These are phyloP conservation scores for Lucilia sericata DNA, from an alignment of 1,140 invertebrate genomes.

Conservation along the genomic window DNA sequence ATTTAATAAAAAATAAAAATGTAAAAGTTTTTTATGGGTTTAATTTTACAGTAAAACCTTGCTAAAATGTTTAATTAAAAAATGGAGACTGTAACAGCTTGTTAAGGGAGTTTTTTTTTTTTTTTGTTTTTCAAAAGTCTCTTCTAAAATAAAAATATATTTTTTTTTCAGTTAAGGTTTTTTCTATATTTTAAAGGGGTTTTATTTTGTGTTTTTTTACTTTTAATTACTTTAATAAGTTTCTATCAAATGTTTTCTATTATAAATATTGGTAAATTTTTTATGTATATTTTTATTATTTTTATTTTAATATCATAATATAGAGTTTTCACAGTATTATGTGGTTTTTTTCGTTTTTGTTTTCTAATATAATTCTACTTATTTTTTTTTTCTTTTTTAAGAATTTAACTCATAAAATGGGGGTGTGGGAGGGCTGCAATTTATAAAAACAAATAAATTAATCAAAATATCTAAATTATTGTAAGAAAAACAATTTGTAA, in stretches of 20 bases:
- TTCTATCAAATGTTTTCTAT: constrained; percentile 15
- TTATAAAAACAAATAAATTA: neutral
- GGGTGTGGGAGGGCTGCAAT: neutral
- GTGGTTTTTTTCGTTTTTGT: neutral
- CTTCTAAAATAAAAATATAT: neutral
- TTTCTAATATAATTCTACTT: neutral
- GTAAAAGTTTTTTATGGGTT: neutral
- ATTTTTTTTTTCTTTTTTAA: neutral
- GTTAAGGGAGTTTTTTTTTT: neutral
- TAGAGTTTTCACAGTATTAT: constrained; percentile 10
- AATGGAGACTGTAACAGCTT: neutral
- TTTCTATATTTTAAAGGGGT: too few species aligned
- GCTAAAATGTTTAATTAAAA: neutral
- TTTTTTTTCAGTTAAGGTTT: too few species aligned
- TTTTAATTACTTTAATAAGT: neutral
- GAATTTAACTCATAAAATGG: neutral
- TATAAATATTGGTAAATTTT: neutral
- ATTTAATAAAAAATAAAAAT: neutral
- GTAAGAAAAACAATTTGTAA: too few species aligned
- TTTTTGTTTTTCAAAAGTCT: neutral
- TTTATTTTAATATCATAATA: neutral
- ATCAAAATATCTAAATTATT: neutral
- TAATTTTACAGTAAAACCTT: neutral
- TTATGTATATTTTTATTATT: neutral
- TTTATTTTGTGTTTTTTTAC: neutral